phyloP scores from a whole-genome alignment of 2,888 invertebrate species.

The Dicyrtoma fusca region DNA sequence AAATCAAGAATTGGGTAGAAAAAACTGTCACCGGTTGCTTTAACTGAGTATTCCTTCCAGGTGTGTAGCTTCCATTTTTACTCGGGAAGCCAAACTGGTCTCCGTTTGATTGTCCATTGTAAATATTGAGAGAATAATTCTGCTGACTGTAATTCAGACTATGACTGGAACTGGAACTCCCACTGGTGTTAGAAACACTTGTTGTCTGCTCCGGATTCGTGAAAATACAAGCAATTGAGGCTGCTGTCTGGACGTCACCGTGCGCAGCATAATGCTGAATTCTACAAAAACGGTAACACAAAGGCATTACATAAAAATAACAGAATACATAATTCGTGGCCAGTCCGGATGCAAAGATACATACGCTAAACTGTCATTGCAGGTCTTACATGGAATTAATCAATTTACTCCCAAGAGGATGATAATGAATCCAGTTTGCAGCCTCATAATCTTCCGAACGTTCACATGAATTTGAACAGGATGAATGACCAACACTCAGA shows the following conservation, averaged over 20 bases:
- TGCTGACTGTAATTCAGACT: background rate
- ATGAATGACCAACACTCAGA: background rate
- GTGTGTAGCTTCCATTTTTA: constrained; percentile 20
- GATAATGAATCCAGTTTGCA: constrained; percentile 73
- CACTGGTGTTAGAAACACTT: background rate
- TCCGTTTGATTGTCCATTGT: background rate
- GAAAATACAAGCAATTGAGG: constrained; percentile 59
- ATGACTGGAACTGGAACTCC: background rate
- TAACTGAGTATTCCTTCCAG: constrained; percentile 37
- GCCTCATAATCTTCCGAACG: constrained; percentile 66
- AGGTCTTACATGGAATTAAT: constrained; percentile 77
- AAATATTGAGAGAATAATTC: background rate
- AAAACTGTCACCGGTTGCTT: constrained; percentile 47
- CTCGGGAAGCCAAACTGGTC: constrained; percentile 19
- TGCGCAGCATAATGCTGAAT: constrained; percentile 76
- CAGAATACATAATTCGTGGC: constrained; percentile 9
- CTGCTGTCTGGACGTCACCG: constrained; percentile 79
- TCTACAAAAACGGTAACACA: too few relatives aligned
- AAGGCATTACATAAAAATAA: constrained; percentile 5
- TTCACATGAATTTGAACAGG: constrained; percentile 18
- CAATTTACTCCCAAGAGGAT: constrained; percentile 84
- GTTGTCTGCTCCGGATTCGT: constrained; percentile 23
- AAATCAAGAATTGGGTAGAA: too few relatives aligned
- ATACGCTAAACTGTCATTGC: background rate
- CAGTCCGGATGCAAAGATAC: constrained; percentile 48